Base-by-base conservation (phyloP, 2,888 invertebrate species). In the Oscheius sp. region DNA sequence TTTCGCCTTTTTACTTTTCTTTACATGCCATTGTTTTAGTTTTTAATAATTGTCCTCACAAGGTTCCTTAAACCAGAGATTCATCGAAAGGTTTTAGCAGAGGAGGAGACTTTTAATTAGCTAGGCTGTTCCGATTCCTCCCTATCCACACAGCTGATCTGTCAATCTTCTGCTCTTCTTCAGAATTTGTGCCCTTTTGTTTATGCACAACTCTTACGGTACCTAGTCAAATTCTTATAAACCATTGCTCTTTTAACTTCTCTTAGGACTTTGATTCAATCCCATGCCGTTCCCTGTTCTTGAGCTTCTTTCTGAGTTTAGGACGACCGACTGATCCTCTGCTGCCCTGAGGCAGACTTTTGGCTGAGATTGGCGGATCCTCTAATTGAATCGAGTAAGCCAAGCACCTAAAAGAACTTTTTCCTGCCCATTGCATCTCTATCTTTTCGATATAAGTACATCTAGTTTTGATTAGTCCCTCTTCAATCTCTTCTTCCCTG, bases 311-410 rank as follows among this genome's bases (percentile, higher is more conserved):
- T 18, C 7, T 18, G 49, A 49, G 49, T 49, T 49, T 18, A 49
- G 18, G 49, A 49, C 58, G 27, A 29, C 27, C 25, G n/a, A n/a
- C 25, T 61, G 61, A 61, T 61, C 61, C 61, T 23, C 27, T 27
- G 66, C n/a, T 66, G 66, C 66, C 66, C 66, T 21, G 49, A 27
- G 66, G 66, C 52, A 49, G 66, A 66, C 66, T 66, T 66, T 66
- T 52, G 66, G 52, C 66, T 27, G 66, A 66, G 66, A 66, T 66
- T 66, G 66, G 66, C 66, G 66, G 66, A 66, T 66, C 66, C 66
- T 66, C 66, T 66, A 66, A 66, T 66, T 66, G 66, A 66, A 66
- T 66, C 66, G 66, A 49, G 52, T 52, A 66, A 66, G 52, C 66
- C 66, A 66, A 66, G 52, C 52, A 66, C 66, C 63, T 61, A 66